Conservation (phyloP, 2,797 vertebrate species). For the Karalla daura region DNA sequence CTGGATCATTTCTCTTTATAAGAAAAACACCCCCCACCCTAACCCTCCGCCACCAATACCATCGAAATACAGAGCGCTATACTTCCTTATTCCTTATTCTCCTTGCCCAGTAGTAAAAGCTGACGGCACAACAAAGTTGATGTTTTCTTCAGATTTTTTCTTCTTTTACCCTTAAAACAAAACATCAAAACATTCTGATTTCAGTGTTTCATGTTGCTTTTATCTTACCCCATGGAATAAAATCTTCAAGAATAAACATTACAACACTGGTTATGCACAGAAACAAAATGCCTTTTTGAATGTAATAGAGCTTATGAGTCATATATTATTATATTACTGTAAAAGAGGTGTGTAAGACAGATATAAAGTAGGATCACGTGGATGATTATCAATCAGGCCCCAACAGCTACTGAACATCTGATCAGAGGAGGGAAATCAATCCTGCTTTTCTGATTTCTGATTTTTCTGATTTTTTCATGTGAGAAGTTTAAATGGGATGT, state of each 20-base stretch:
- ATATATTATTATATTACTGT: background rate
- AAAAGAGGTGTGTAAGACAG: conserved; percentile 62
- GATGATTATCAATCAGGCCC: conserved; percentile 74
- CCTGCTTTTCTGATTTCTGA: conserved; percentile 67
- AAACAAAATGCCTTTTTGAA: conserved; percentile 75
- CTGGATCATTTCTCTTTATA: conserved; percentile 87
- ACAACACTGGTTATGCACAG: conserved; percentile 78
- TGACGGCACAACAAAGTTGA: conserved; percentile 80
- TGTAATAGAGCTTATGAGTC: background rate
- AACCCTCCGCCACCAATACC: conserved; percentile 20
- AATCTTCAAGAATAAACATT: conserved; percentile 7
- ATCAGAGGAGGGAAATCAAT: conserved; percentile 65
- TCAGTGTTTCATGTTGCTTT: conserved; percentile 48
- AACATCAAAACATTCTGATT: conserved; percentile 74
- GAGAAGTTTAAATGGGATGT: conserved; percentile 3
- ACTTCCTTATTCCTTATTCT: conserved; percentile 68
- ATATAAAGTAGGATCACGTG: conserved; percentile 67
- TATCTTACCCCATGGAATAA: background rate
- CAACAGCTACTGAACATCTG: conserved; percentile 76
- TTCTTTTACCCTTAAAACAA: conserved; percentile 62
- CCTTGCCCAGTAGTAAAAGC: conserved; percentile 51
- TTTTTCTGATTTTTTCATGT: conserved; percentile 30
- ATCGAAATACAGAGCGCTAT: conserved; percentile 78
- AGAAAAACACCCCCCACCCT: conserved; percentile 78
- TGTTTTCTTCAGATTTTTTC: no score